Evolutionary conservation across 2,113 vertebrate species (phyloP), one percentile per base, ranked within the genome.

Genomic region (Dasyornis broadbenti): DNA sequence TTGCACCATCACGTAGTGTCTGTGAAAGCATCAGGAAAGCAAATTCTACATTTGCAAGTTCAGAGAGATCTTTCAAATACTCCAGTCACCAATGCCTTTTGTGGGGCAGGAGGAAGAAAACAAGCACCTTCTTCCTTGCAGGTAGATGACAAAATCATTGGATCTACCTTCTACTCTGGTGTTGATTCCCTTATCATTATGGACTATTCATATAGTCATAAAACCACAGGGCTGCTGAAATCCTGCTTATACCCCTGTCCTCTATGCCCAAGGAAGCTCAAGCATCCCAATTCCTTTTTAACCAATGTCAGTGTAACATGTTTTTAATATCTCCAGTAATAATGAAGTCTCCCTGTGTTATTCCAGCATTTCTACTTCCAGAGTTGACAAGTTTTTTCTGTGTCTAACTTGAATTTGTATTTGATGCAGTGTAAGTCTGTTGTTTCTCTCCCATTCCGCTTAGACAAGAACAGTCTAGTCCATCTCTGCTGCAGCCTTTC

Each of bases 11-110:
- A 90, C 69, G 83, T 4, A 89, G 37, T 68, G n/a, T 75, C 90
- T 96, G 10, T 75, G 85, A 90, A 95, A 95, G 76, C 86, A 91
- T 72, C 77, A 81, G 35, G 26, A 89, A 94, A 93, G 61, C 39
- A 94, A 89, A 97, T 86, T 71, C 86, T 83, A 64, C 60, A 49
- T 86, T 71, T 78, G 52, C 68, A 84, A 71, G 52, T 71, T 84
- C 39, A 0, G 79, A 31, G 39, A 75, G 69, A 89, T 79, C 24
- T 89, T 93, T 92, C 86, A 59, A 88, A 71, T 86, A 60, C 50
- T 70, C 42, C 60, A 49, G 35, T 73, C 35, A 83, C 56, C 40
- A 39, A 27, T 33, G 72, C 5, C 24, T 86, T 73, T 69, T 30
- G 9, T 1, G 52, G 57, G n/a, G 6, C 15, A 26, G 35, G 2